phyloP scores from a whole-genome alignment of 1,140 invertebrate genomes.

The Ostrea denselamellosa region DNA sequence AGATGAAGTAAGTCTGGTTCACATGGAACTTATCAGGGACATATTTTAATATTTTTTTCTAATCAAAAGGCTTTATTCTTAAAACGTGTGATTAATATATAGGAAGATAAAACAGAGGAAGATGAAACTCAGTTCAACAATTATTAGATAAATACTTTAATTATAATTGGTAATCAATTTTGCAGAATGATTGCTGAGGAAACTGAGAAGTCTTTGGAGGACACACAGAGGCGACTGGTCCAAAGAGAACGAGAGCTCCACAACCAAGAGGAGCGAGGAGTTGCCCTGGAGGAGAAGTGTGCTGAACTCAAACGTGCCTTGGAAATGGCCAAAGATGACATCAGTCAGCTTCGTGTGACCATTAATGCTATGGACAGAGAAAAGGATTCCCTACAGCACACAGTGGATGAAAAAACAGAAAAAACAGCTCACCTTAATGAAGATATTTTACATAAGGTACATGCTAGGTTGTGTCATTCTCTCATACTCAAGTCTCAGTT shows the following conservation, averaged over 20 bases:
- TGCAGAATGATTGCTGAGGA: conserved; percentile 76
- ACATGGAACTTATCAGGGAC: too few relatives aligned
- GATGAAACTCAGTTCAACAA: neutral
- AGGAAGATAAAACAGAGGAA: neutral
- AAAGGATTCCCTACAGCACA: conserved; percentile 76
- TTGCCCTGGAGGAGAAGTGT: conserved; percentile 71
- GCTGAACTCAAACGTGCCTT: conserved; percentile 62
- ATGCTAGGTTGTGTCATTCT: neutral
- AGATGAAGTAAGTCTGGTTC: conserved; percentile 74
- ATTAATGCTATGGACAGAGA: conserved; percentile 76
- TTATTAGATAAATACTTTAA: neutral
- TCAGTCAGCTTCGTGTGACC: conserved; percentile 69
- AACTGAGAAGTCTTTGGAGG: conserved; percentile 74
- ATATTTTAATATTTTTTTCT: too few relatives aligned
- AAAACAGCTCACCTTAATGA: conserved; percentile 70
- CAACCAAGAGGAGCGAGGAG: conserved; percentile 65
- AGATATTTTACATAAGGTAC: conserved; percentile 71
- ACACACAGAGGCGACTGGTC: conserved; percentile 69
- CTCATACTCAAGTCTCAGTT: too few relatives aligned
- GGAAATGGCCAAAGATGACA: conserved; percentile 69
- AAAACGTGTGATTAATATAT: neutral
- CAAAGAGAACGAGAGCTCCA: conserved; percentile 71
- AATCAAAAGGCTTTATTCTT: too few relatives aligned
- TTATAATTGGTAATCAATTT: neutral
- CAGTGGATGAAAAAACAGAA: conserved; percentile 78